Evolutionary conservation across 2,888 invertebrate species (phyloP).

Genomic region (Drosophila heteroneura): DNA sequence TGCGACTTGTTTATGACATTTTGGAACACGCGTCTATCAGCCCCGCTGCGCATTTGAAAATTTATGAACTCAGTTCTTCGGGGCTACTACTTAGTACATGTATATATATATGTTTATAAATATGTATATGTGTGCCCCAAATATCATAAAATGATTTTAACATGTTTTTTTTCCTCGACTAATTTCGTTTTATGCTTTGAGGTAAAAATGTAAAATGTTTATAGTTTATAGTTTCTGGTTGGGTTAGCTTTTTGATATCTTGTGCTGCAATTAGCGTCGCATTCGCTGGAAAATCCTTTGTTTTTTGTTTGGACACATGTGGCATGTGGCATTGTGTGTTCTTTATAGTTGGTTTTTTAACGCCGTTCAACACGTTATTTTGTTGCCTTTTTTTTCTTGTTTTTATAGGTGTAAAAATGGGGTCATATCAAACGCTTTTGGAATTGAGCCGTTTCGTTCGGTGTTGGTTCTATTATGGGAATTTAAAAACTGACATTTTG

Average conservation of each 20-base stretch:
- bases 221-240: conserved; percentile 54
- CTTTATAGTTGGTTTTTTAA: conserved; percentile 40
- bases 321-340: conserved; percentile 52
- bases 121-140: conserved; percentile 26
- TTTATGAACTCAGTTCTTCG: conserved; percentile 58
- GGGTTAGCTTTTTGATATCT: conserved; percentile 39
- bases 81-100: conserved; percentile 29
- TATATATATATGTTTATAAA: conserved; percentile 1
- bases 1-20: conserved; percentile 74
- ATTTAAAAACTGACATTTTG: conserved; percentile 53
- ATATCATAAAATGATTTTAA: conserved; percentile 71
- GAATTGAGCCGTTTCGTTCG: conserved; percentile 57
- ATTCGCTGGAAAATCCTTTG: conserved; percentile 72
- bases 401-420: conserved; percentile 79
- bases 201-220: conserved; percentile 57
- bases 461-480: conserved; percentile 44
- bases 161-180: conserved; percentile 69
- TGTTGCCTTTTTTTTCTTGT: conserved; percentile 19
- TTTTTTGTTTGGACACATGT: conserved; percentile 79
- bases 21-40: conserved; percentile 65
- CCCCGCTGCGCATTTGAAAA: conserved; percentile 47
- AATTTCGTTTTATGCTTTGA: conserved; percentile 64
- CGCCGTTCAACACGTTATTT: conserved; percentile 45
- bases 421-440: conserved; percentile 68
- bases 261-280: conserved; percentile 68